phyloP scores from a whole-genome alignment of 1,140 invertebrate genomes.

The Ditylenchus dipsaci region DNA sequence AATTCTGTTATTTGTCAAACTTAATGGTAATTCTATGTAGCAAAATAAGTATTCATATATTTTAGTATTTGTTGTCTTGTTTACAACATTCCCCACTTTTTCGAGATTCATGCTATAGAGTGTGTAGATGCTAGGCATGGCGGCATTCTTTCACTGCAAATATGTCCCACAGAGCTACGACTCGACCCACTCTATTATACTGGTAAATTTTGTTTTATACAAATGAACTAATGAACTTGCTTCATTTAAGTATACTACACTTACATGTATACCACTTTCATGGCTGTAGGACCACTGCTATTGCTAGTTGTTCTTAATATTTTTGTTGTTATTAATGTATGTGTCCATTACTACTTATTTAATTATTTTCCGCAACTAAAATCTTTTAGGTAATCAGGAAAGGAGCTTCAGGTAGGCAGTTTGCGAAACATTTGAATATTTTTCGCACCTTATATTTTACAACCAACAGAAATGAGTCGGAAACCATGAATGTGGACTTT shows the following conservation, averaged over 20 bases:
- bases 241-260: slow-evolving; percentile 47
- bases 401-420: slow-evolving; percentile 33
- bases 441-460: not conserved
- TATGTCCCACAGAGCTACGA: slow-evolving; percentile 50
- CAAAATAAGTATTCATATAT: too few relatives aligned
- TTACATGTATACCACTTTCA: slow-evolving; percentile 48
- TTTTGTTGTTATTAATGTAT: slow-evolving; percentile 48
- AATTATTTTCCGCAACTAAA: too few relatives aligned
- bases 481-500: too few relatives aligned
- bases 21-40: too few relatives aligned
- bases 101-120: slow-evolving; percentile 49
- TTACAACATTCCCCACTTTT: slow-evolving; percentile 57
- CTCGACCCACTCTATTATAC: slow-evolving; percentile 53
- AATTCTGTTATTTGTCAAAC: too few relatives aligned
- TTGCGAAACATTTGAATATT: too few relatives aligned
- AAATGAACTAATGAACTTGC: too few relatives aligned
- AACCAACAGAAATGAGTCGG: too few relatives aligned
- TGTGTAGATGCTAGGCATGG: slow-evolving; percentile 37
- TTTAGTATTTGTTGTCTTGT: slow-evolving; percentile 43
- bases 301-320: slow-evolving; percentile 55
- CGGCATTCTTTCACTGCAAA: slow-evolving; percentile 36
- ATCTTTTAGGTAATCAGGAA: slow-evolving; percentile 39
- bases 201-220: not conserved
- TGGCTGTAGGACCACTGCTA: slow-evolving; percentile 56
- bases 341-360: too few relatives aligned